Evolutionary conservation across 2,797 vertebrate species (phyloP).

Genomic region (Chaenodraco wilsoni): DNA sequence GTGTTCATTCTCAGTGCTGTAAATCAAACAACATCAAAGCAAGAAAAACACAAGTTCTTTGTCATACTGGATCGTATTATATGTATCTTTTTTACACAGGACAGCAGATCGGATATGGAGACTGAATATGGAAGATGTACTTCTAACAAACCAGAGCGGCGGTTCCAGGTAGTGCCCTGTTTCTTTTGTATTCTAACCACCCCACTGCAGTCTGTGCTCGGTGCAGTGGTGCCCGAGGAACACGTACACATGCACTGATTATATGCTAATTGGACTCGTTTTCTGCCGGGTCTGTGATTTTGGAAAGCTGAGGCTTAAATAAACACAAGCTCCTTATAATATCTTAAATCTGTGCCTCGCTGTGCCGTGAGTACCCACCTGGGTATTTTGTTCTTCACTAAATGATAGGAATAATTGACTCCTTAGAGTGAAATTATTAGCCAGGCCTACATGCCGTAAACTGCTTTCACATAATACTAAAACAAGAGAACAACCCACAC

Average conservation of each 20-base stretch:
- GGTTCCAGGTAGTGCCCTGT: background rate
- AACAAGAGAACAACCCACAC: too few species aligned
- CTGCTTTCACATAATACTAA: background rate
- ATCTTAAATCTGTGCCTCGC: conserved; percentile 11
- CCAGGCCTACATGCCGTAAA: background rate
- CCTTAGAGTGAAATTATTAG: conserved; percentile 15
- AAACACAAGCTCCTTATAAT: conserved; percentile 7
- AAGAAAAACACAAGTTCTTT: conserved; percentile 8
- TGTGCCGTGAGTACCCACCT: conserved; percentile 1
- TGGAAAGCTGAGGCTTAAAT: conserved; percentile 2
- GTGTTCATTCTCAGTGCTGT: conserved; percentile 37
- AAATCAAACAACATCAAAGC: conserved; percentile 43
- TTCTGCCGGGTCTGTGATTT: background rate
- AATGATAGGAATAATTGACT: conserved; percentile 4
- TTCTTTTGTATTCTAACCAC: background rate
- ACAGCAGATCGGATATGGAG: background rate
- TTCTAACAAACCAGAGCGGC: background rate
- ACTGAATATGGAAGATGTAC: background rate
- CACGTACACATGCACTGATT: background rate
- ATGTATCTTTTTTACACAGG: background rate
- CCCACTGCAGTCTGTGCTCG: background rate
- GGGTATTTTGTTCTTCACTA: background rate
- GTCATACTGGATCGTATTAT: background rate
- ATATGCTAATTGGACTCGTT: background rate
- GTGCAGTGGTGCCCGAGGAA: conserved; percentile 1